These are phyloP conservation scores for Diplodus sargus DNA, from an alignment of 2,797 vertebrate genomes.

Conservation along the genomic window DNA sequence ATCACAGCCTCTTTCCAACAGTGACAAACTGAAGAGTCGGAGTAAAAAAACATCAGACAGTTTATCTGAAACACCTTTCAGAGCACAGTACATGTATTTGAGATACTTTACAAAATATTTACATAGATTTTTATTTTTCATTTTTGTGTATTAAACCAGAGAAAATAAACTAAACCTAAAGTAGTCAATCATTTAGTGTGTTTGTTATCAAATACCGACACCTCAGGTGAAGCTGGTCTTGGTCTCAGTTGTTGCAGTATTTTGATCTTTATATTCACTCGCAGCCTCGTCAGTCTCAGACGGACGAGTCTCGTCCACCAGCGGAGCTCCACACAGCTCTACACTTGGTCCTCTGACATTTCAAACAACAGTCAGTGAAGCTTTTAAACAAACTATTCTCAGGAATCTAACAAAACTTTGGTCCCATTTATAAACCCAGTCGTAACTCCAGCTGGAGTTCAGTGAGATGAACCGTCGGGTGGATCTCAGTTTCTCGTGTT, in stretches of 20 bases:
- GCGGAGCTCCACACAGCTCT: conserved; percentile 26
- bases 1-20: background rate
- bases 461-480: conserved; percentile 10
- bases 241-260: background rate
- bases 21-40: conserved; percentile 55
- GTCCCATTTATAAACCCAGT: conserved; percentile 4
- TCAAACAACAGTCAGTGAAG: background rate
- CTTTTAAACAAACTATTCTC: conserved; percentile 14
- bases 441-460: background rate
- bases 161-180: conserved; percentile 17
- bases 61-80: conserved; percentile 78
- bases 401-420: background rate
- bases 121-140: conserved; percentile 62
- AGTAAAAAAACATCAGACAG: conserved; percentile 59
- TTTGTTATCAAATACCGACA: conserved; percentile 23
- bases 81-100: conserved; percentile 69
- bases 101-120: conserved; percentile 86
- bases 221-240: too few species aligned
- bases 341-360: conserved; percentile 26
- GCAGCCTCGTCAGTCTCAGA: conserved; percentile 8
- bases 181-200: conserved; percentile 7
- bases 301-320: conserved; percentile 12
- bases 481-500: background rate
- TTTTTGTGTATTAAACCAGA: conserved; percentile 58
- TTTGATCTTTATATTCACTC: conserved; percentile 1